phyloP scores from a whole-genome alignment of 2,888 invertebrate species.

The Sarcophaga variegata region DNA sequence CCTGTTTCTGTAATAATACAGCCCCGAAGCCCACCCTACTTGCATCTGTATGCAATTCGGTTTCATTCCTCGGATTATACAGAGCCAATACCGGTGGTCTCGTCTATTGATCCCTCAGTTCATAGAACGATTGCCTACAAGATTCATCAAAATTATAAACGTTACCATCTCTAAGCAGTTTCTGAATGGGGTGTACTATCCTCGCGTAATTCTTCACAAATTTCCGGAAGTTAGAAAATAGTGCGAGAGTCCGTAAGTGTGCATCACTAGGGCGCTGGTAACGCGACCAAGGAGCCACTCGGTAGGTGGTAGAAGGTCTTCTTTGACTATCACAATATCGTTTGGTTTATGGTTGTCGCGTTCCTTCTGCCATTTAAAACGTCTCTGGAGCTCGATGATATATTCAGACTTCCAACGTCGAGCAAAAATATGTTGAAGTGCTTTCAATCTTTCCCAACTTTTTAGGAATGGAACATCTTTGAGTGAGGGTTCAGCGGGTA shows the following conservation, averaged over 20 bases:
- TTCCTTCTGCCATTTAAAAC: too few relatives aligned
- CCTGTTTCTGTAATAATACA: constrained; percentile 1
- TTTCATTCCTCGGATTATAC: constrained; percentile 71
- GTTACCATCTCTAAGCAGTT: constrained; percentile 29
- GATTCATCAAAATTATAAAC: constrained; percentile 28
- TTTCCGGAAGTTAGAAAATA: constrained; percentile 58
- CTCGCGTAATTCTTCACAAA: not conserved
- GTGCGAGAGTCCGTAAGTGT: constrained; percentile 14
- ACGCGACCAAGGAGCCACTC: too few relatives aligned
- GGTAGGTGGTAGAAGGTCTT: too few relatives aligned
- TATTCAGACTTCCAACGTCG: too few relatives aligned
- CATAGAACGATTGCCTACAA: constrained; percentile 30
- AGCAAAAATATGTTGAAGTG: too few relatives aligned
- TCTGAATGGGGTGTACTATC: constrained; percentile 53
- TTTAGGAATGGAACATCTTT: too few relatives aligned
- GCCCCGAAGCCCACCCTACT: not conserved
- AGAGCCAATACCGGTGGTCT: constrained; percentile 71
- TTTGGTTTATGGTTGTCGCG: too few relatives aligned
- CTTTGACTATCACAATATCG: too few relatives aligned
- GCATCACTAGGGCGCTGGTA: constrained; percentile 14
- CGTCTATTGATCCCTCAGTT: constrained; percentile 34
- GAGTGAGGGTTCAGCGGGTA: too few relatives aligned
- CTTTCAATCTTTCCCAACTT: too few relatives aligned
- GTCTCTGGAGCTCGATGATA: too few relatives aligned
- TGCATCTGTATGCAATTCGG: constrained; percentile 61